phyloP scores from a whole-genome alignment of 2,113 vertebrate species.

The Gallinago paraguaiae region DNA sequence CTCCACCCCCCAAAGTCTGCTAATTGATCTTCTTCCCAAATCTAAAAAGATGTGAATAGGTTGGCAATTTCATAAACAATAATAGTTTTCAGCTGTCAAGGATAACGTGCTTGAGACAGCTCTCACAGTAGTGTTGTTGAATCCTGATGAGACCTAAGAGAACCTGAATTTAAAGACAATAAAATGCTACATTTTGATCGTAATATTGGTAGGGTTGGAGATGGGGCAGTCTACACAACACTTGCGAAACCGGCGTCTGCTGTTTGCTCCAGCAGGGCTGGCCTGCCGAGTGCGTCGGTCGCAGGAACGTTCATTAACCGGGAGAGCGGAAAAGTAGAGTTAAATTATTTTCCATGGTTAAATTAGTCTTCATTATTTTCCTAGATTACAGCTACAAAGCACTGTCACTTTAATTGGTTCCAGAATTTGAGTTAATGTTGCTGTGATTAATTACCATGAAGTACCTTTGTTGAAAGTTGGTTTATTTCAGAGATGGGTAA shows the following conservation, averaged over 20 bases:
- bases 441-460: neutral
- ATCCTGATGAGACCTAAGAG: neutral
- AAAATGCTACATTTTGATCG: neutral
- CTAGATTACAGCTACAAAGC: neutral
- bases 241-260: neutral
- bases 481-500: neutral
- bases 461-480: neutral
- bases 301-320: neutral
- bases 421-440: neutral
- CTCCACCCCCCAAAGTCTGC: neutral
- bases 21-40: neutral
- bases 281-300: rapidly evolving
- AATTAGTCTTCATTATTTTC: neutral
- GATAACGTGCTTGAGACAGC: neutral
- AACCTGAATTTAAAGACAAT: neutral
- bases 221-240: neutral
- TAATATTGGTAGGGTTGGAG: neutral
- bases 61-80: neutral
- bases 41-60: neutral
- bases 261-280: neutral
- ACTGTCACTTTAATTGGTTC: neutral
- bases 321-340: neutral
- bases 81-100: neutral
- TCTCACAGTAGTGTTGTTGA: neutral
- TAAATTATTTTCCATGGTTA: neutral